A percentile compares a stretch with the other conserved stretches of the same genome.
Evolutionary conservation across 1,140 invertebrate species (phyloP).

Genomic region (Drosophila funebris): DNA sequence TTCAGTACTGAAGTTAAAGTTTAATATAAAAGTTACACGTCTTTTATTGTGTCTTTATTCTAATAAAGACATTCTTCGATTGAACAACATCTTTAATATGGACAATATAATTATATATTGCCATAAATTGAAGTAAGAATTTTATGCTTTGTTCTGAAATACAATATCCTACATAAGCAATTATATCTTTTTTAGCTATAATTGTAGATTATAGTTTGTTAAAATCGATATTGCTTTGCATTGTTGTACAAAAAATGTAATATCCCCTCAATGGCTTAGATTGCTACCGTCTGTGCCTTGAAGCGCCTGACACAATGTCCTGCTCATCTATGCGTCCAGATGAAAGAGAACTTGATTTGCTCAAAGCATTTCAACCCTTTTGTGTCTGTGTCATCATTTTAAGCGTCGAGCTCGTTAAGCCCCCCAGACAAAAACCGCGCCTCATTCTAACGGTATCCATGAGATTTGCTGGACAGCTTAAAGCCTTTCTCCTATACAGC

Average conservation of each 20-base stretch:
- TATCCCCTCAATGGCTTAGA: conserved; percentile 43
- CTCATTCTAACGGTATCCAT: conserved; percentile 52
- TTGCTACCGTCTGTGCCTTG: conserved; percentile 59
- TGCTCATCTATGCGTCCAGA: conserved; percentile 42
- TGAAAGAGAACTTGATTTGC: conserved; percentile 64
- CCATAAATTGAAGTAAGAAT: too few relatives aligned
- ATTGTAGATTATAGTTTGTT: background rate
- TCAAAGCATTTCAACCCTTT: conserved; percentile 72
- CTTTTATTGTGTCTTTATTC: too few relatives aligned
- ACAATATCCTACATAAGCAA: too few relatives aligned
- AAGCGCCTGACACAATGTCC: conserved; percentile 41
- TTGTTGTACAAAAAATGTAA: background rate
- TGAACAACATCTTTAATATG: too few relatives aligned
- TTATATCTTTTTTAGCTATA: background rate
- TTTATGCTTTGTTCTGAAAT: too few relatives aligned
- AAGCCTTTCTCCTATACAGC: conserved; percentile 36
- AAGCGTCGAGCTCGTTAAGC: conserved; percentile 67
- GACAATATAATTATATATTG: too few relatives aligned
- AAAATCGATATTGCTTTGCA: background rate
- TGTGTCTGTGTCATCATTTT: conserved; percentile 73
- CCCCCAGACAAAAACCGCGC: conserved; percentile 59
- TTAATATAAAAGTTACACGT: too few relatives aligned
- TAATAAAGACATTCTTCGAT: too few relatives aligned
- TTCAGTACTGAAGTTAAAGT: too few relatives aligned
- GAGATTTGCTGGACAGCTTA: conserved; percentile 69